Evolutionary conservation across 2,113 vertebrate species (phyloP).

Genomic region (Dinomys branickii): DNA sequence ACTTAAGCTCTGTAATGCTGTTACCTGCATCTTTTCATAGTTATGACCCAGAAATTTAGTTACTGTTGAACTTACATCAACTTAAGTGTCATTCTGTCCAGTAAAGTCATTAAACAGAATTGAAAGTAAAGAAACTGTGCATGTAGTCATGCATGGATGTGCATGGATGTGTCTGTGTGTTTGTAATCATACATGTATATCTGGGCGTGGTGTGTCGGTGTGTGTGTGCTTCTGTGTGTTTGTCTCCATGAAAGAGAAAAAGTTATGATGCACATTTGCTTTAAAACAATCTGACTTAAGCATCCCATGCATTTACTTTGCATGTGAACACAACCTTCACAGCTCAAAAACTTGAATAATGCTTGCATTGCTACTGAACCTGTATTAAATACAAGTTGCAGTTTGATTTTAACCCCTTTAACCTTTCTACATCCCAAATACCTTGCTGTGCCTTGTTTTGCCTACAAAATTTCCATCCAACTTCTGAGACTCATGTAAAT

Average conservation of each 20-base stretch:
- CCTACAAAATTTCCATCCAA: not conserved
- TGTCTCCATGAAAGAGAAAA: not conserved
- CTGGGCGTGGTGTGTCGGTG: not conserved
- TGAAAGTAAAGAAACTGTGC: not conserved
- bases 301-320: not conserved
- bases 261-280: not conserved
- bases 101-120: slow-evolving; percentile 31
- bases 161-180: not conserved
- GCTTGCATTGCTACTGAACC: not conserved
- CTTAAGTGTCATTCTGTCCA: not conserved
- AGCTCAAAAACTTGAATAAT: not conserved
- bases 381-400: not conserved
- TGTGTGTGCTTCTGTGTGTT: not conserved
- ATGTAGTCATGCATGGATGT: not conserved
- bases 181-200: not conserved
- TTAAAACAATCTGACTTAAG: not conserved
- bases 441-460: not conserved
- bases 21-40: not conserved
- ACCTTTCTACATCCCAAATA: not conserved
- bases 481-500: not conserved
- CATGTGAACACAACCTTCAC: not conserved
- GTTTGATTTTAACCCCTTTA: not conserved
- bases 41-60: not conserved
- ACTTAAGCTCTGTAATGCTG: not conserved
- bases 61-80: not conserved